phyloP scores from a whole-genome alignment of 2,797 vertebrate species.

The Luscinia megarhynchos region DNA sequence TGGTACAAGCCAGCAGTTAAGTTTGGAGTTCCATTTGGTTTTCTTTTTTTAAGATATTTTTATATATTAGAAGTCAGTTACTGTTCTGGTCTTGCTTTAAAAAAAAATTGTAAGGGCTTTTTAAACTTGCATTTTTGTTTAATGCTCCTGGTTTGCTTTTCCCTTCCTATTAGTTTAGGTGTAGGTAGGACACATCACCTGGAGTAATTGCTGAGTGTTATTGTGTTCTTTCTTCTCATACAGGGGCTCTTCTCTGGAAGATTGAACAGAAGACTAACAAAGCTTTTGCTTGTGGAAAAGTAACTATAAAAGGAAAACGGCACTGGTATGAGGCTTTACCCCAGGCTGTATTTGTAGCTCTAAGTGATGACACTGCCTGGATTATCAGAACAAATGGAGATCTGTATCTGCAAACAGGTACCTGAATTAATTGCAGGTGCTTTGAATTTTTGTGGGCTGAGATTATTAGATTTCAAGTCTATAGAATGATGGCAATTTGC shows the following conservation, averaged over 20 bases:
- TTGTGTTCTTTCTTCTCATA: not conserved
- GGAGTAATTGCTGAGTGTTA: not conserved
- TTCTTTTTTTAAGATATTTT: not conserved
- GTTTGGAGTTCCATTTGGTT: not conserved
- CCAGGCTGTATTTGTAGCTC: conserved; percentile 87
- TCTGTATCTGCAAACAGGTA: conserved; percentile 95
- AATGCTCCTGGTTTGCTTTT: not conserved
- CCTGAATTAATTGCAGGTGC: not conserved
- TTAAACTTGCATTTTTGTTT: not conserved
- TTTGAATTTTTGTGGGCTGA: not conserved
- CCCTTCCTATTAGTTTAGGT: not conserved
- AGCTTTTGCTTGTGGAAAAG: conserved; percentile 94
- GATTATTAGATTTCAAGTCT: not conserved
- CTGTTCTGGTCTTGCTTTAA: not conserved
- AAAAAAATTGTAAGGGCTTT: not conserved
- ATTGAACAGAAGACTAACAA: conserved; percentile 94
- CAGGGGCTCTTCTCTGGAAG: conserved; percentile 96
- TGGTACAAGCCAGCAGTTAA: not conserved
- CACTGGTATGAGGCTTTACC: conserved; percentile 98
- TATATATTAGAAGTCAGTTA: not conserved
- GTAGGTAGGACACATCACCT: not conserved
- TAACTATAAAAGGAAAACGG: conserved; percentile 90
- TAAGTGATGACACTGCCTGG: conserved; percentile 95
- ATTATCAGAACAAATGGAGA: conserved; percentile 95
- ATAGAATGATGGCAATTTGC: not conserved